Evolutionary conservation across 2,888 invertebrate genomes (phyloP).

Genomic region (Amphipoea lucens): DNA sequence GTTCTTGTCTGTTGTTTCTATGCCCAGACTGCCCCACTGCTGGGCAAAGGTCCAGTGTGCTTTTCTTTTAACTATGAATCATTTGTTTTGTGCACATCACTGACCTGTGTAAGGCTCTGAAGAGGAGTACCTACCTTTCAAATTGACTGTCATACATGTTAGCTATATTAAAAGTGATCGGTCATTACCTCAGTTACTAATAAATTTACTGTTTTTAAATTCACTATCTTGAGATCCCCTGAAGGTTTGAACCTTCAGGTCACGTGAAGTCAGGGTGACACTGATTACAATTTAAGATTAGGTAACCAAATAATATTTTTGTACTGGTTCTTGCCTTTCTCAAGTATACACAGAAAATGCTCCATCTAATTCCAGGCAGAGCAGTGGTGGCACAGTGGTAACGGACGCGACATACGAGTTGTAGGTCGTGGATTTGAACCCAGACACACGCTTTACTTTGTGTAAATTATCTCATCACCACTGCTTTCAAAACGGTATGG

Average conservation of each 20-base stretch:
- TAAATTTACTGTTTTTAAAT: neutral
- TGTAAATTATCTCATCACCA: neutral
- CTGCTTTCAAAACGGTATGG: neutral
- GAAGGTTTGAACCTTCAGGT: neutral
- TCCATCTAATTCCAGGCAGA: neutral
- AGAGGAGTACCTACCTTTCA: neutral
- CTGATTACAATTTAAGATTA: slow-evolving; percentile 9
- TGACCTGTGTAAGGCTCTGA: neutral
- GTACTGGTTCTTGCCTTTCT: neutral
- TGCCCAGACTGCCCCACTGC: neutral
- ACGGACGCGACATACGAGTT: neutral
- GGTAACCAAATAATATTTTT: neutral
- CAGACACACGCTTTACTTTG: neutral
- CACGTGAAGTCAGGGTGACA: slow-evolving; percentile 16
- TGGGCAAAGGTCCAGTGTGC: neutral
- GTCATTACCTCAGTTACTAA: neutral
- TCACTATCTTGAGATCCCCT: neutral
- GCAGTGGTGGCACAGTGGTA: neutral
- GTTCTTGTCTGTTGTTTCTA: neutral
- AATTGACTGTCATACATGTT: neutral
- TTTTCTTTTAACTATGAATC: neutral
- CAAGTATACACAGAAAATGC: neutral
- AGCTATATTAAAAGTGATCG: neutral
- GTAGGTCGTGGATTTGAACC: neutral
- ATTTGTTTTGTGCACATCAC: neutral